phyloP scores from a whole-genome alignment of 2,888 invertebrate genomes.

The Polymixis flavicincta region DNA sequence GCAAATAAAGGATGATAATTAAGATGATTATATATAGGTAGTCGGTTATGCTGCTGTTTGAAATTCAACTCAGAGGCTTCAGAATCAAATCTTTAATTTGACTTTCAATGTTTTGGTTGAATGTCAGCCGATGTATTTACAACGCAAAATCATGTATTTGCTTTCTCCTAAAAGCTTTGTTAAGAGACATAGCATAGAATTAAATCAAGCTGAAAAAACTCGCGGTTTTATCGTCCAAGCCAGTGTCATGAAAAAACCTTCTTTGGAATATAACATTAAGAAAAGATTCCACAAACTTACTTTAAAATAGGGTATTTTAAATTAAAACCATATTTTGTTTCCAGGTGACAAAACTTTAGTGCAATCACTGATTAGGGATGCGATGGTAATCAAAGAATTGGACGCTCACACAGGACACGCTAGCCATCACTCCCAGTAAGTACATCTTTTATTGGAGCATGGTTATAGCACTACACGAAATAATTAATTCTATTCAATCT shows the following conservation, averaged over 20 bases:
- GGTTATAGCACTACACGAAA: conserved; percentile 66
- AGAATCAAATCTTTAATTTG: background rate
- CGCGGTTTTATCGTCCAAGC: background rate
- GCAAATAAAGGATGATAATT: too few relatives aligned
- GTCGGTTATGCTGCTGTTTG: too few relatives aligned
- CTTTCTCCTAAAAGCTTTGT: background rate
- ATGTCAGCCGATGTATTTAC: background rate
- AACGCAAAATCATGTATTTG: background rate
- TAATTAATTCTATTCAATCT: conserved; percentile 5
- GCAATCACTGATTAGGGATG: conserved; percentile 97
- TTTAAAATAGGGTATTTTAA: background rate
- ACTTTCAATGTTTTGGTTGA: background rate
- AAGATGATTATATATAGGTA: too few relatives aligned
- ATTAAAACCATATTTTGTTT: conserved; percentile 65
- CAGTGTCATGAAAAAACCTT: background rate
- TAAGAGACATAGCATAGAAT: background rate
- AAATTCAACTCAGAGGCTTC: too few relatives aligned
- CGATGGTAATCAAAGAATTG: conserved; percentile 96
- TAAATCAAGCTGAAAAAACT: background rate
- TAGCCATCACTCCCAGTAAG: conserved; percentile 95
- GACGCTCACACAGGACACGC: conserved; percentile 93
- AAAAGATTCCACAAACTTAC: background rate
- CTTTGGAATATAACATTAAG: background rate
- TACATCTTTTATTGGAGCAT: conserved; percentile 79
- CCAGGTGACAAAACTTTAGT: conserved; percentile 97